Evolutionary conservation across 2,797 vertebrate genomes (phyloP).

Genomic region (Potorous gilbertii): DNA sequence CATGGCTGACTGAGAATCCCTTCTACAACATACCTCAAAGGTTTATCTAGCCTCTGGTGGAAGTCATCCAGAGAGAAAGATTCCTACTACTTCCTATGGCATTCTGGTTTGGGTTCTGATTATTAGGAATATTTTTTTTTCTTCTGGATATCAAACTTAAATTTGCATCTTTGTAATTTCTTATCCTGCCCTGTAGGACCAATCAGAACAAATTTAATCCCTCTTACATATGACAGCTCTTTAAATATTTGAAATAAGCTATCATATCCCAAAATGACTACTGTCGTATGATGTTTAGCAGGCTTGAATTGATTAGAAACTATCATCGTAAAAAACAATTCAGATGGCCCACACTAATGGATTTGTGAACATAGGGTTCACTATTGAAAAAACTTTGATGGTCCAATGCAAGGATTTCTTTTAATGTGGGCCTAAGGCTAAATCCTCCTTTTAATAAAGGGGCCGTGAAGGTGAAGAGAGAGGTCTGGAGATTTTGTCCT

Average conservation of each 20-base stretch:
- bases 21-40: background rate
- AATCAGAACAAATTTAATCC: background rate
- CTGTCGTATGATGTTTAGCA: background rate
- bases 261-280: background rate
- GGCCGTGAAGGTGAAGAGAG: constrained; percentile 28
- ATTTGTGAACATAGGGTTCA: background rate
- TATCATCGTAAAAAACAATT: background rate
- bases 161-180: background rate
- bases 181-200: background rate
- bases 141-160: background rate
- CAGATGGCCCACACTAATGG: background rate
- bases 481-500: background rate
- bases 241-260: background rate
- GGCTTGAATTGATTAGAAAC: background rate
- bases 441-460: constrained; percentile 39
- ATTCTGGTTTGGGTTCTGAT: background rate
- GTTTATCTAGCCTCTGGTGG: background rate
- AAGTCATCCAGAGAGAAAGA: background rate
- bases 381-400: background rate
- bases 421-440: constrained; percentile 39
- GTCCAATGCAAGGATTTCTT: background rate
- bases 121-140: background rate
- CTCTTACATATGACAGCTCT: background rate
- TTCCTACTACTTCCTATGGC: background rate
- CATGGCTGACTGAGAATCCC: background rate